phyloP scores from a whole-genome alignment of 2,113 vertebrate genomes.

The Bubalus kerabau region DNA sequence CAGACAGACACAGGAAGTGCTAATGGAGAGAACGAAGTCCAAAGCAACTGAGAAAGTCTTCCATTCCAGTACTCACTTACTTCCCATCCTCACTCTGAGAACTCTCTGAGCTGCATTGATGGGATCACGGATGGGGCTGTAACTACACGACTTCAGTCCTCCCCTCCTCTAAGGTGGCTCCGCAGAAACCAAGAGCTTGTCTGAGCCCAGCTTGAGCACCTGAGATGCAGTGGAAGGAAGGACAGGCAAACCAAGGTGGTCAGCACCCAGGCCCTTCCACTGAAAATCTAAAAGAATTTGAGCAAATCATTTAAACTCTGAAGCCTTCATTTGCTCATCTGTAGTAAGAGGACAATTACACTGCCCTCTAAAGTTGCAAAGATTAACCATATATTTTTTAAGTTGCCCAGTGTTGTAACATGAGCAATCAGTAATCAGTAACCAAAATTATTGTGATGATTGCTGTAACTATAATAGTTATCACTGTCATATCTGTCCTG shows the following conservation, averaged over 20 bases:
- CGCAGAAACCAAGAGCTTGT: rapidly evolving
- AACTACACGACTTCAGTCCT: not conserved
- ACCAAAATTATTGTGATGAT: not conserved
- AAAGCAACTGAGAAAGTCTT: too few species aligned
- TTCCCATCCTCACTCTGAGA: not conserved
- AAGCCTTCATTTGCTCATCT: not conserved
- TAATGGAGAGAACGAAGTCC: not conserved
- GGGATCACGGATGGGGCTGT: too few species aligned
- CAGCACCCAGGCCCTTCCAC: not conserved
- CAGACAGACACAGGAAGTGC: rapidly evolving
- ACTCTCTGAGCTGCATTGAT: not conserved
- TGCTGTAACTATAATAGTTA: not conserved
- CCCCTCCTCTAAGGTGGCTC: not conserved
- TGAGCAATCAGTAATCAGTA: not conserved
- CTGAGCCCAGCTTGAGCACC: not conserved
- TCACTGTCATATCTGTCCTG: not conserved
- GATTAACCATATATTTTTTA: not conserved
- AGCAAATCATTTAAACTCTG: not conserved
- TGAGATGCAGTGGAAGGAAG: not conserved
- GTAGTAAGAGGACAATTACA: not conserved
- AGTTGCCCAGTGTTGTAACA: not conserved
- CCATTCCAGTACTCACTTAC: not conserved
- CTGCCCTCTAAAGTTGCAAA: not conserved
- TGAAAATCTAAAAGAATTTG: not conserved
- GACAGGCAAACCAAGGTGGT: not conserved